A percentile compares a stretch with the other conserved stretches of the same genome.
Evolutionary conservation across 2,797 vertebrate species (phyloP).

Genomic region (Pogoniulus pusillus): DNA sequence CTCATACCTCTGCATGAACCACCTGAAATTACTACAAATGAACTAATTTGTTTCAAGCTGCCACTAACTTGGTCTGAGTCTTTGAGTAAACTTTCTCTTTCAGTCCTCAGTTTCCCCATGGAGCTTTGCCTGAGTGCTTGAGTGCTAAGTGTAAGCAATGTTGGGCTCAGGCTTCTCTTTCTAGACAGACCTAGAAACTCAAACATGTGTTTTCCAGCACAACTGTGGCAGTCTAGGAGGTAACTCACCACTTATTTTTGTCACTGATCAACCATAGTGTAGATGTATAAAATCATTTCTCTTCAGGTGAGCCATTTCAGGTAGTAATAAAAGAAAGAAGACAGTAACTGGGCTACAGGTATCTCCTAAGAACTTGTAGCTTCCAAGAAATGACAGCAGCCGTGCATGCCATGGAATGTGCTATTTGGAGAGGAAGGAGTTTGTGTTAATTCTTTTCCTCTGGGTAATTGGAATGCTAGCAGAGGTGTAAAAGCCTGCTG

Average conservation of each 20-base stretch:
- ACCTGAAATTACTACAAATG: neutral
- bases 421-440: neutral
- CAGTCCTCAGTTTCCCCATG: neutral
- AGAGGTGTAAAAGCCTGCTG: neutral
- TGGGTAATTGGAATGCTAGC: neutral
- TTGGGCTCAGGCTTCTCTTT: neutral
- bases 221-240: neutral
- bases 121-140: neutral
- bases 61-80: neutral
- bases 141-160: neutral
- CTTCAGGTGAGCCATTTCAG: no score
- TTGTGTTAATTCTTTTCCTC: neutral
- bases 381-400: neutral
- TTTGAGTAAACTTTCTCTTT: neutral
- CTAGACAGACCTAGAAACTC: neutral
- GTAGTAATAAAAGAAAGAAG: neutral
- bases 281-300: neutral
- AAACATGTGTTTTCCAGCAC: neutral
- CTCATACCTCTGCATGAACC: neutral
- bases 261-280: neutral
- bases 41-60: neutral
- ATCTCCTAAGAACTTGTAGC: neutral
- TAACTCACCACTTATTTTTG: neutral
- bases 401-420: rapidly evolving
- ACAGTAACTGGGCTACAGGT: neutral